Evolutionary conservation across 2,888 invertebrate species (phyloP).

Genomic region (Spodoptera littoralis): DNA sequence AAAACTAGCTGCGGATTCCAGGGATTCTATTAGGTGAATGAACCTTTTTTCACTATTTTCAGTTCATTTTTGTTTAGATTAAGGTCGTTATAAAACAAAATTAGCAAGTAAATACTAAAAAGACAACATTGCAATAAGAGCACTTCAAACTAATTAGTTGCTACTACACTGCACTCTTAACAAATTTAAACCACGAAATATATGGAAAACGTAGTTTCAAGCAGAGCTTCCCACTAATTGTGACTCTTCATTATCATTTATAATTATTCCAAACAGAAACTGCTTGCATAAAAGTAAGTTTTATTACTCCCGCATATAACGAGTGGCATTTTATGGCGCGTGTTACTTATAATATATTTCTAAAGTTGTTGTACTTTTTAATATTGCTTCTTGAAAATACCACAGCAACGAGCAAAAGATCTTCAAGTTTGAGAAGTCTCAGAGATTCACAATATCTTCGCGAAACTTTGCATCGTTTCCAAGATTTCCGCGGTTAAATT

Average conservation of each 20-base stretch:
- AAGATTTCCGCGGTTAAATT: slow-evolving; percentile 68
- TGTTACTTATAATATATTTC: slow-evolving; percentile 53
- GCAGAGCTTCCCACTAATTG: slow-evolving; percentile 51
- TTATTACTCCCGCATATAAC: slow-evolving; percentile 26
- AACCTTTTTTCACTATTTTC: neutral
- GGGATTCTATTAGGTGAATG: slow-evolving; percentile 11
- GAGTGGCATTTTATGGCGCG: slow-evolving; percentile 38
- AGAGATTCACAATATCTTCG: slow-evolving; percentile 66
- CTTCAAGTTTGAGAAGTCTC: slow-evolving; percentile 63
- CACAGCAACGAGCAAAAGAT: slow-evolving; percentile 55
- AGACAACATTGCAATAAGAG: neutral
- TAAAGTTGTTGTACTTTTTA: slow-evolving; percentile 65
- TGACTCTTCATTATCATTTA: slow-evolving; percentile 49
- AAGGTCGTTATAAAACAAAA: no score
- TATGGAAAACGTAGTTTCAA: slow-evolving; percentile 41
- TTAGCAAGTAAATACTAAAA: no score
- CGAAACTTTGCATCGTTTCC: slow-evolving; percentile 66
- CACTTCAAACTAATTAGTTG: slow-evolving; percentile 6
- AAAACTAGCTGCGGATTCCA: slow-evolving; percentile 9
- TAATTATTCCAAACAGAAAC: slow-evolving; percentile 45
- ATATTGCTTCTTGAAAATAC: slow-evolving; percentile 62
- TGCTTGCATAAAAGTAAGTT: slow-evolving; percentile 45
- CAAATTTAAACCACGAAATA: slow-evolving; percentile 26
- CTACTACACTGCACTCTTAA: slow-evolving; percentile 17
- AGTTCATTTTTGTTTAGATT: no score